Percentiles rank a stretch among this genome's conserved stretches.
Evolutionary conservation across 1,140 invertebrate genomes (phyloP).

Genomic region (Sarcophaga peregrina): DNA sequence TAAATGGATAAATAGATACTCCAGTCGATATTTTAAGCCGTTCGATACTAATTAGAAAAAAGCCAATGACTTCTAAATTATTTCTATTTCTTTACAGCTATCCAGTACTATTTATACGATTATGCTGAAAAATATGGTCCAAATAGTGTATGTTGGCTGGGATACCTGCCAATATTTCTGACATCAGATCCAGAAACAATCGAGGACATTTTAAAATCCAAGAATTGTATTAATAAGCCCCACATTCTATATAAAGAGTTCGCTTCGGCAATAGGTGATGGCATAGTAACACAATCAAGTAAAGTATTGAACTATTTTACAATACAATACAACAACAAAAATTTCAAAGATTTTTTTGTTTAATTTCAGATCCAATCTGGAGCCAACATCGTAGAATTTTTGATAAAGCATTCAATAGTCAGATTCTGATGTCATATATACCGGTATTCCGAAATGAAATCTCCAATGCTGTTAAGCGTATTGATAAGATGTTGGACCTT

Average conservation of each 20-base stretch:
- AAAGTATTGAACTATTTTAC: background rate
- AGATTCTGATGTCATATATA: background rate
- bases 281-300: background rate
- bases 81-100: too few species aligned
- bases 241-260: background rate
- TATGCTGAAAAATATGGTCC: background rate
- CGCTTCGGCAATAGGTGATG: background rate
- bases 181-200: background rate
- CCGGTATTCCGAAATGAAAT: background rate
- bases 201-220: background rate
- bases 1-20: too few species aligned
- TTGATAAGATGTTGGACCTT: background rate
- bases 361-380: background rate
- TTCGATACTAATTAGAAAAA: too few species aligned
- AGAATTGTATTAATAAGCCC: background rate
- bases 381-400: background rate
- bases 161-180: background rate
- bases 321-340: background rate
- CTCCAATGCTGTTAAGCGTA: background rate
- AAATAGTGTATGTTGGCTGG: background rate
- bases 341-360: background rate
- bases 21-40: too few species aligned
- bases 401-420: background rate
- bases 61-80: too few species aligned
- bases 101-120: background rate